Evolutionary conservation across 64 coral and sea anemone species (phyloP).

Genomic region (Montipora foliosa): DNA sequence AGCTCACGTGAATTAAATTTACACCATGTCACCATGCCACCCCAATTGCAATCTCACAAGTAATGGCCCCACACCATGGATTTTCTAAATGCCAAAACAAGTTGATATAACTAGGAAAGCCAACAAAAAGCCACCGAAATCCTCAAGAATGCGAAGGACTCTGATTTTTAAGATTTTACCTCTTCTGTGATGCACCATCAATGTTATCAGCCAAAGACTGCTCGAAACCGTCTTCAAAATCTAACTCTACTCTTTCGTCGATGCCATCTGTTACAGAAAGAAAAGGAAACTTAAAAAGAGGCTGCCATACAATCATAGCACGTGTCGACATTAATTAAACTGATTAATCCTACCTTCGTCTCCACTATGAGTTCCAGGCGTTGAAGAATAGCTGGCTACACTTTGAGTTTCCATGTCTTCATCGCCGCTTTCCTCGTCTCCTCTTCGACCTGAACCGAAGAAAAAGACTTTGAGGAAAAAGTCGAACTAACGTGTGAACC

Average conservation of each 20-base stretch:
- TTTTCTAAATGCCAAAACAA: too few species aligned
- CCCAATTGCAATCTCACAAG: too few species aligned
- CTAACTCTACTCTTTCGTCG: constrained; percentile 66
- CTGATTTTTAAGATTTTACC: constrained; percentile 15
- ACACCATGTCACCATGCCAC: too few species aligned
- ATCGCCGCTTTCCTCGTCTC: constrained; percentile 30
- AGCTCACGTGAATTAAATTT: too few species aligned
- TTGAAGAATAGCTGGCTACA: constrained; percentile 25
- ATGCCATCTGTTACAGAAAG: constrained; percentile 47
- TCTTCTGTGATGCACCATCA: constrained; percentile 89
- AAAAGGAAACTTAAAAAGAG: neutral
- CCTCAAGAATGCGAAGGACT: constrained; percentile 1
- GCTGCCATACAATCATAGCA: neutral
- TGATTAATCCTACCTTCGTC: constrained; percentile 23
- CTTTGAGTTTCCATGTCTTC: constrained; percentile 48
- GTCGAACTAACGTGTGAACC: neutral
- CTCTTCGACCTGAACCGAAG: constrained; percentile 12
- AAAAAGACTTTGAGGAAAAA: neutral
- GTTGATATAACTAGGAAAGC: too few species aligned
- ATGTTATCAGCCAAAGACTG: constrained; percentile 74
- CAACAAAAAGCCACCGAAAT: neutral
- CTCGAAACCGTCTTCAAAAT: constrained; percentile 84
- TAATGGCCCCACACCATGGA: too few species aligned
- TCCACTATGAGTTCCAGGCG: constrained; percentile 44
- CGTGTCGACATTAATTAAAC: constrained; percentile 2